Evolutionary conservation across 2,797 vertebrate species (phyloP), one percentile per base, ranked within the genome.

Genomic region (Cuniculus paca): DNA sequence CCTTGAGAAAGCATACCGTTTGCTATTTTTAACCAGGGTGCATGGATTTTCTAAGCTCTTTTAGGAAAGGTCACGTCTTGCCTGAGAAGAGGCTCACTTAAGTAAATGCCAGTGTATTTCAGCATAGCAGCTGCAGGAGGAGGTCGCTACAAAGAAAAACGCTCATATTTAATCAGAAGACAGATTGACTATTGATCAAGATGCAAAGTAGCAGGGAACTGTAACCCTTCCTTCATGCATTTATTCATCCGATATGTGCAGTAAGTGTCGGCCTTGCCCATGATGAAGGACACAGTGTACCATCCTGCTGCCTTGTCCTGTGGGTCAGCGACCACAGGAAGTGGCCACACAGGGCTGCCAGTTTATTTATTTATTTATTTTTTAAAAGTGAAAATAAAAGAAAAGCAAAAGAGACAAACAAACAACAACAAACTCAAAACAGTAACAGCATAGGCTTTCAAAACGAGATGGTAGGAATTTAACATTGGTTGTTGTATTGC

Each of bases 101-200:
- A 83, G 80, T 82, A 93, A 97, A 97, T 95, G 90, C 88, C 90
- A 92, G 70, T 83, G 11, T 65, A 60, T 78, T 93, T 90, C 72
- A 86, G 84, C 90, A 88, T 2, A 84, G 80, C 36, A 82, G 78
- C 81, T 63, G 80, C 26, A 70, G 52, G 68, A 70, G 26, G 42
- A 54, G 70, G 65, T 13, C 8, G 10, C 77, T 7, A 13, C 50
- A 9, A 39, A 83, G 70, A 87, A 92, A 87, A 88, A 78, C 28
- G 3, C 39, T 36, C 82, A 48, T 19, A 60, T 90, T 72, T 80
- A 65, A 81, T 28, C n/a, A 19, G 42, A 82, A 79, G 77, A 80
- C 1, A 83, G 56, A 70, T 65, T 24, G 60, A 77, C 42, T 72
- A 61, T 28, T 52, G n/a, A 74, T 75, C 34, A 90, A 60, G 63